Percentiles rank a stretch among this genome's conserved stretches.
Conservation (phyloP, 2,113 vertebrate species). For the Menura novaehollandiae region DNA sequence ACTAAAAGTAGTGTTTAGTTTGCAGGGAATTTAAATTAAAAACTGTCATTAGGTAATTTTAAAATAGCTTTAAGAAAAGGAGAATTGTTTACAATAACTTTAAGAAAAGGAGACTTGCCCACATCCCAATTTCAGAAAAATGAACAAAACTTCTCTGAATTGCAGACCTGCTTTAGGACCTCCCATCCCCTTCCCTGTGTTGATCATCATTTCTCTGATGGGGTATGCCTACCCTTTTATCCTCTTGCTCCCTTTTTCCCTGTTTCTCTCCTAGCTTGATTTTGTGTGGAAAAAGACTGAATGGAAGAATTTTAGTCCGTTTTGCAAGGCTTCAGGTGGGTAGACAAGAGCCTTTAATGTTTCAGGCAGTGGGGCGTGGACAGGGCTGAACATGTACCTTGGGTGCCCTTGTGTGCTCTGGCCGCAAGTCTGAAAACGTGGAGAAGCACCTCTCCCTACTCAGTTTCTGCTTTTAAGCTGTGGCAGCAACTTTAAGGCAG, state of each 20-base stretch:
- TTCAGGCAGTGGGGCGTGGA: rapidly evolving
- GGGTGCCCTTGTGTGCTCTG: background rate
- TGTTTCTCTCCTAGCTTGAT: background rate
- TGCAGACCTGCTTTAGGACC: background rate
- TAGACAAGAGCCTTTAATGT: background rate
- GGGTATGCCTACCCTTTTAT: background rate
- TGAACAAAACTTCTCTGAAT: background rate
- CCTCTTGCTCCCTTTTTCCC: background rate
- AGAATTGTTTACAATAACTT: background rate
- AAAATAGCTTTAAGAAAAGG: background rate
- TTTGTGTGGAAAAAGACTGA: background rate
- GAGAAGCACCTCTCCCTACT: background rate
- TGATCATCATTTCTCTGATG: background rate
- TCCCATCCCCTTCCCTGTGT: background rate
- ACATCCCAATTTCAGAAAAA: background rate
- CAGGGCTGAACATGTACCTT: rapidly evolving
- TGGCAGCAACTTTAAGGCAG: background rate
- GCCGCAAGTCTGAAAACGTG: background rate
- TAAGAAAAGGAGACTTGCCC: background rate
- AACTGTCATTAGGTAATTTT: background rate
- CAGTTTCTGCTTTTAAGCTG: background rate
- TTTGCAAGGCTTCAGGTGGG: background rate
- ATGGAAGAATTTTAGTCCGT: background rate
- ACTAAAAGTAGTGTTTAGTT: background rate
- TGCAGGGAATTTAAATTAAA: background rate